phyloP scores from a whole-genome alignment of 2,113 vertebrate genomes.

The Gobius niger region DNA sequence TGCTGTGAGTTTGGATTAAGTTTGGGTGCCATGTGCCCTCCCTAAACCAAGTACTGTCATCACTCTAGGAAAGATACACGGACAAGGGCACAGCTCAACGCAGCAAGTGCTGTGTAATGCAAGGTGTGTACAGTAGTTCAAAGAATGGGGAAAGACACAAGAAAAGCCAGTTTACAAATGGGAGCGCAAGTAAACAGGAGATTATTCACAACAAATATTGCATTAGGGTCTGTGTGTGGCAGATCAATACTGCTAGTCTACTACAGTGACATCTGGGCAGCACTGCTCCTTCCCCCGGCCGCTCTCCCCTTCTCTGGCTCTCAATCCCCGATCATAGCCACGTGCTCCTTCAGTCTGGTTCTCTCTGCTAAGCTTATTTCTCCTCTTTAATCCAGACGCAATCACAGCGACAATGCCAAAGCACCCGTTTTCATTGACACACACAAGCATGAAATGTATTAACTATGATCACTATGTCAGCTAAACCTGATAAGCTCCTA shows the following conservation, averaged over 20 bases:
- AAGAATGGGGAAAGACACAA: background rate
- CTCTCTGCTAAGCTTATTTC: constrained; percentile 71
- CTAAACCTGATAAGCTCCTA: constrained; percentile 52
- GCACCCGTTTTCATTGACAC: constrained; percentile 28
- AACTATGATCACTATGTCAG: constrained; percentile 62
- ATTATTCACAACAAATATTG: constrained; percentile 8
- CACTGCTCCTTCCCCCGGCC: constrained; percentile 52
- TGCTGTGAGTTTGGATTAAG: constrained; percentile 76
- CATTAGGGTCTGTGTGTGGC: constrained; percentile 19
- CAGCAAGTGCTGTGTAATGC: background rate
- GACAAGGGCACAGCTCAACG: constrained; percentile 2
- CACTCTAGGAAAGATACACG: constrained; percentile 21
- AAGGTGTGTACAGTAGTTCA: background rate
- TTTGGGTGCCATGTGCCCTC: constrained; percentile 67
- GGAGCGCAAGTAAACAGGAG: background rate
- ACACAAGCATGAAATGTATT: constrained; percentile 56
- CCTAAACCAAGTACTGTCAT: constrained; percentile 30
- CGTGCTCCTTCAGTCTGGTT: constrained; percentile 65
- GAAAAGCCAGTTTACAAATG: constrained; percentile 16
- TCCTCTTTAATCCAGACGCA: constrained; percentile 72
- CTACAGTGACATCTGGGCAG: constrained; percentile 69
- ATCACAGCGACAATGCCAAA: constrained; percentile 61
- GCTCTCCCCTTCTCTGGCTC: constrained; percentile 41
- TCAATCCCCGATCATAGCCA: constrained; percentile 64
- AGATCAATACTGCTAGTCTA: constrained; percentile 68